Base-by-base conservation (phyloP, 2,888 invertebrate genomes). In the Noctuana brunneofusca region DNA sequence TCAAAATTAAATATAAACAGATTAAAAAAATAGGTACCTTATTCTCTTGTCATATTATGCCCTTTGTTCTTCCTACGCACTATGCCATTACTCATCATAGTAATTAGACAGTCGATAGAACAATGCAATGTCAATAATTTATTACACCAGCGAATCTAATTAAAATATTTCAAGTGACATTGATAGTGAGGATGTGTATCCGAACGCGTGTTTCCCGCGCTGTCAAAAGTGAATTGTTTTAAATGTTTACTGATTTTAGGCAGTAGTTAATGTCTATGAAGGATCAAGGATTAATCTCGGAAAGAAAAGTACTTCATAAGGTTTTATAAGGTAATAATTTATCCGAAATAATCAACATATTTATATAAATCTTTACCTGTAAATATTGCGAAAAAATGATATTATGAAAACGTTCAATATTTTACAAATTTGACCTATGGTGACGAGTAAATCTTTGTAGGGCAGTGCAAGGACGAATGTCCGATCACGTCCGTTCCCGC, bases 171-270 rank as follows among this genome's bases (percentile, higher is more conserved):
- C 18, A 41, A 49, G 18, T 30, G 58, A 43, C 41, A 43, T 50
- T 54, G 38, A n/a, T 43, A 58, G 41, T 68, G 69, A 72, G 69
- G 70, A 62, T 69, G 58, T 24, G 59, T 65, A 67, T 66, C 64
- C 60, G 65, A 68, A 68, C 69, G 54, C 58, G 65, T 66, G 65
- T 12, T 41, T 66, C 58, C 64, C 68, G 66, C 53, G 66, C 32
- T 56, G 32, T 48, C 48, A 22, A 6, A 48, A 20, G 4, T 22
- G 8, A 30, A 43, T 14, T 22, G 14, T 54, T 54, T 24, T 20
- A 14, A 12, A n/a, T n/a, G n/a, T n/a, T n/a, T n/a, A n/a, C n/a
- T n/a, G n/a, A n/a, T n/a, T n/a, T n/a, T n/a, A n/a, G n/a, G n/a
- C n/a, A n/a, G n/a, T n/a, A n/a, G n/a, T n/a, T n/a, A n/a, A n/a